phyloP scores from a whole-genome alignment of 2,113 vertebrate genomes.

The Arenaria interpres region DNA sequence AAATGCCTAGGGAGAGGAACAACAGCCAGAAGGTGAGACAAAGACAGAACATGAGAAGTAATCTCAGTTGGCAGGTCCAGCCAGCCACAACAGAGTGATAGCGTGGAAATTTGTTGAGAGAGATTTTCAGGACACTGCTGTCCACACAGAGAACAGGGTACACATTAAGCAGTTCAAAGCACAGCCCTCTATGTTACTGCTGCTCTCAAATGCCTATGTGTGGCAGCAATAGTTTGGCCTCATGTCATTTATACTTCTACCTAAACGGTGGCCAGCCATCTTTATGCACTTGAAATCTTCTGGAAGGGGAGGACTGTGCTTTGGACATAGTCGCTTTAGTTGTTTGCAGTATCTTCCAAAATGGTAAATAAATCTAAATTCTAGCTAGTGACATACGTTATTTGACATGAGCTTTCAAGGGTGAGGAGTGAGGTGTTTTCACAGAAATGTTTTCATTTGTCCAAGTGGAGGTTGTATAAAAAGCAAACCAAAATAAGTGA shows the following conservation, averaged over 20 bases:
- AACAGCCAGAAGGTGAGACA: slow-evolving; percentile 48
- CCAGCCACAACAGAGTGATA: slow-evolving; percentile 32
- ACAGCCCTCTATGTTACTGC: not conserved
- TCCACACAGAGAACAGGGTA: not conserved
- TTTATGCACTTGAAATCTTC: not conserved
- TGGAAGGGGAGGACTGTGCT: not conserved
- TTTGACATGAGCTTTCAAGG: not conserved
- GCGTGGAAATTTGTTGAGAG: slow-evolving; percentile 19
- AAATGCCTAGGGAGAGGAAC: slow-evolving; percentile 24
- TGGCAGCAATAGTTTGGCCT: not conserved
- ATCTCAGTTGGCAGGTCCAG: slow-evolving; percentile 58
- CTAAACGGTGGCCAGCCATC: not conserved
- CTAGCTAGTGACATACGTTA: not conserved
- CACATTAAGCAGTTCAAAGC: slow-evolving; percentile 5
- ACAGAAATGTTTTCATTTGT: not conserved
- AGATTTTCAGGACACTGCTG: not conserved
- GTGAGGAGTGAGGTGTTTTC: not conserved
- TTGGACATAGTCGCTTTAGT: not conserved
- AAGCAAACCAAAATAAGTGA: not conserved
- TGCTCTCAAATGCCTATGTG: not conserved
- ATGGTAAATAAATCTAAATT: not conserved
- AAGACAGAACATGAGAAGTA: slow-evolving; percentile 47
- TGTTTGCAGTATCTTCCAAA: not conserved
- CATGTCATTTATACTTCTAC: not conserved
- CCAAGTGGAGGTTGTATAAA: not conserved